Base-by-base conservation (phyloP, 2,113 vertebrate genomes). In the Hippocampus barbouri region DNA sequence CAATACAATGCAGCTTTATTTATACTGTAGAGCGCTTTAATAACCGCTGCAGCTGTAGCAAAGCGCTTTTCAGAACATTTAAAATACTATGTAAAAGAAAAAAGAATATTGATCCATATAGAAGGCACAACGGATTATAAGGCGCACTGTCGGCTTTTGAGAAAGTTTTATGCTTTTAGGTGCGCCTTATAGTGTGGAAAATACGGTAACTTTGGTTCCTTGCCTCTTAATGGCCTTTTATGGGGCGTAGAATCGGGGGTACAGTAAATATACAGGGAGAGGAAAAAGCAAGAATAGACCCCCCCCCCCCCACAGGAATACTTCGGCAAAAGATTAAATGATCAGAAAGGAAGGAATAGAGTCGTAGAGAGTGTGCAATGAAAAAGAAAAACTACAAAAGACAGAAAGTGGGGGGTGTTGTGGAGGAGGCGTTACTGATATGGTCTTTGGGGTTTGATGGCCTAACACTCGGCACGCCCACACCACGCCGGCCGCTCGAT, bases 391-490 rank as follows among this genome's bases (percentile, higher is more conserved):
- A n/a, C 18, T 20, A 54, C 60, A 21, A 21, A 20, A 12, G n/a
- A 49, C 18, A 68, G 56, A 71, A 63, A 60, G n/a, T 45, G 41
- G 11, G 16, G 20, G 60, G 15, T 62, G 47, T 14, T 45, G 30
- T 30, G 9, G 1, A 27, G 40, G 23, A 65, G 56, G 40, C 57
- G 51, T 63, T 2, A 11, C 54, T 78, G 74, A 78, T 9, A 62
- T 73, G 80, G 71, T 77, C 78, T 78, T 68, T 75, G 74, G 80
- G 79, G 71, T 79, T 79, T 82, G 70, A 76, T 75, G 81, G 75
- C 69, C 64, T 34, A 79, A 70, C 66, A 68, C 73, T 76, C 11
- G 47, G 49, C 16, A 12, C 79, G 20, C 86, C 85, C 79, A 80
- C 81, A 45, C 68, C 70, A 23, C 23, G 5, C 75, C 62, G 68